Evolutionary conservation across 2,113 vertebrate genomes (phyloP), one percentile per base, ranked within the genome.

Genomic region (Carlito syrichta): DNA sequence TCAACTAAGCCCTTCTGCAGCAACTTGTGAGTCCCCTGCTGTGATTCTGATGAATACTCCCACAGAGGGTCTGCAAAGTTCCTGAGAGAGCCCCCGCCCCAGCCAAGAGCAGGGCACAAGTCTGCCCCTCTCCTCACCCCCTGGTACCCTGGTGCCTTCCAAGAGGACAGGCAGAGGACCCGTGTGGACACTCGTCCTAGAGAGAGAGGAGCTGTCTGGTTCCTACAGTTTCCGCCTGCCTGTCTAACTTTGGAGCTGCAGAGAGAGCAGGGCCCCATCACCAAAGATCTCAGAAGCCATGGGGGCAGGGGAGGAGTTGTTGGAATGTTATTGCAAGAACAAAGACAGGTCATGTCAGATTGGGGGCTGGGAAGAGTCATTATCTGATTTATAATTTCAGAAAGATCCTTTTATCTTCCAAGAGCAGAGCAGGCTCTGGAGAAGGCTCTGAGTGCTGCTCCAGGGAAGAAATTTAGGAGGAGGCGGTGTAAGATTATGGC

Each of bases 251-350:
- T 7, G 22, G 60, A 27, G 35, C 50, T 89, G 4, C 25, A 40
- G 86, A 58, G 40, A 58, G 89, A 66, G 63, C 58, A 19, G n/a
- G 32, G 8, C 16, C 14, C 25, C 48, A 9, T 45, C 8, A 11
- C 1, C 4, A n/a, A 43, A 10, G 22, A 40, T 40, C 22, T 76
- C 0, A 11, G 8, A 43, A 8, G 2, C 8, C 20, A 14, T 20
- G 40, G 38, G 32, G 14, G 2, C 32, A 30, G 27, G 45, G 11
- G 63, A 79, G n/a, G n/a, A n/a, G n/a, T n/a, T n/a, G 50, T 19
- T 22, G 23, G 54, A 69, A 20, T 89, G 74, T 63, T 69, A 58
- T 35, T 73, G 1, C 17, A 63, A 86, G 32, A 86, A 43, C 63
- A 85, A 16, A 84, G 82, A 35, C 32, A 77, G 90, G 14, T 78